Evolutionary conservation across 2,888 invertebrate genomes (phyloP), one percentile per base, ranked within the genome.

Genomic region (Mellilla xanthometata): DNA sequence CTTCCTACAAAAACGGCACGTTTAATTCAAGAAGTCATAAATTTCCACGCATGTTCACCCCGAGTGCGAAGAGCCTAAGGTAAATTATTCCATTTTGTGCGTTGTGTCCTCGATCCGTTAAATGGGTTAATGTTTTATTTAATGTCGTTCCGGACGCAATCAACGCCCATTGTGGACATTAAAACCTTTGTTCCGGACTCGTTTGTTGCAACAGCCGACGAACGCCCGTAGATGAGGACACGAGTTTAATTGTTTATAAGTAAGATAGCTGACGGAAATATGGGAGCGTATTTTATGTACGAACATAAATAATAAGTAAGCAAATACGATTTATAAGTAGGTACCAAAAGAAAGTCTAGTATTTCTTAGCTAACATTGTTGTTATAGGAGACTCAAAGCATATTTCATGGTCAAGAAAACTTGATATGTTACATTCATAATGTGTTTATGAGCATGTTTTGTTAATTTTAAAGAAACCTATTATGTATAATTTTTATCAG

Each of bases 41-140:
- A 27, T 35, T 27, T 29, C 10, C 19, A 12, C 40, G 32, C 40
- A 22, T 15, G 30, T 39, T 33, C 19, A 27, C 15, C 29, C 24
- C n/a, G 22, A 22, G 8, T 27, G 9, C 13, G n/a, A n/a, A n/a
- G n/a, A 13, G 40, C 27, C 31, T 30, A 24, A 40, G 46, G 40
- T 40, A 46, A 47, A 41, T 47, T 47, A 47, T 47, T 47, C 47
- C 47, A 47, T 47, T 47, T 47, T 38, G 34, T 27, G 12, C 36
- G 41, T 44, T 52, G 46, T 47, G 49, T 51, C 50, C 51, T 51
- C 52, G 30, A 56, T 50, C 45, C 48, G 46, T 38, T 53, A 63
- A 60, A 62, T 60, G 53, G 59, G 62, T 58, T 62, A 63, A 60
- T 58, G 52, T 48, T 48, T 45, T 56, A 44, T 50, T 54, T 56